Percentiles rank a stretch among this genome's conserved stretches.
phyloP scores from a whole-genome alignment of 1,140 invertebrate species.

The Cotesia vestalis region DNA sequence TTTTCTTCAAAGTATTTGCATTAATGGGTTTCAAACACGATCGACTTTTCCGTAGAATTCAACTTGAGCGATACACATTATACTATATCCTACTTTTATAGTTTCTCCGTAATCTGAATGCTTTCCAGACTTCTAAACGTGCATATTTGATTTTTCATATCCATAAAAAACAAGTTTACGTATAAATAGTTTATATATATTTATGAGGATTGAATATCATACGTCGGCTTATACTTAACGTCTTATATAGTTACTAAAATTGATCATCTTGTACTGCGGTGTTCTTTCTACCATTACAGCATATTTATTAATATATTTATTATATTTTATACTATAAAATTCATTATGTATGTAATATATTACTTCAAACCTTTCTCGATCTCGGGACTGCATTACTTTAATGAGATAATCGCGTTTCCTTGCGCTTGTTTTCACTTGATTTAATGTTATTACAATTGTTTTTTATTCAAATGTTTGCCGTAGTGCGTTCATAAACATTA shows the following conservation, averaged over 20 bases:
- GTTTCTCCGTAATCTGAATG: slow-evolving; percentile 26
- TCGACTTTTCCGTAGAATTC: neutral
- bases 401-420: slow-evolving; percentile 16
- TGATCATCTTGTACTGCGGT: too few relatives aligned
- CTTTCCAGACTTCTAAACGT: neutral
- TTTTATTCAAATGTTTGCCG: too few relatives aligned
- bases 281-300: too few relatives aligned
- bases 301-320: too few relatives aligned
- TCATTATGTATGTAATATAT: too few relatives aligned
- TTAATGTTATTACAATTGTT: slow-evolving; percentile 23
- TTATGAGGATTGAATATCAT: neutral
- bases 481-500: slow-evolving; percentile 20
- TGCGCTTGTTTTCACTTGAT: slow-evolving; percentile 3
- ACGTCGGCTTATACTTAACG: neutral
- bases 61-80: slow-evolving; percentile 7
- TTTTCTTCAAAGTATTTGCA: too few relatives aligned
- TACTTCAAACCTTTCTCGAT: too few relatives aligned
- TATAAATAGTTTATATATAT: neutral
- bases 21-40: too few relatives aligned
- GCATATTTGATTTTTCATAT: too few relatives aligned
- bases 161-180: too few relatives aligned
- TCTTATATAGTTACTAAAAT: neutral
- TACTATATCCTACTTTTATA: slow-evolving; percentile 12
- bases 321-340: too few relatives aligned
- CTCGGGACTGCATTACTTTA: neutral